Conservation (phyloP, 2,888 invertebrate species). For the Ophion costatus region DNA sequence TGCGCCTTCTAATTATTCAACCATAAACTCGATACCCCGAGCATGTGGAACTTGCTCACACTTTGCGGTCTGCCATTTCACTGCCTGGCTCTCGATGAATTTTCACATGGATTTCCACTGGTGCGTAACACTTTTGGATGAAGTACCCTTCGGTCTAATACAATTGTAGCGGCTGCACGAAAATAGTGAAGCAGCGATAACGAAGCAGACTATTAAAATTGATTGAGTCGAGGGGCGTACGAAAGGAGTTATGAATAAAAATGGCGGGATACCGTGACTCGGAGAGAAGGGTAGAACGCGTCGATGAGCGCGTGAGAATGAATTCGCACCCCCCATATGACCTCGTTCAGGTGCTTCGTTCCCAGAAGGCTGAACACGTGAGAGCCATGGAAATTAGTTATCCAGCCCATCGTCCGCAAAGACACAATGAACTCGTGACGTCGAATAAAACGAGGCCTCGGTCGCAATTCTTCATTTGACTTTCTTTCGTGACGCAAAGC, state of each 20-base stretch:
- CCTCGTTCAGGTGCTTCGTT: slow-evolving; percentile 62
- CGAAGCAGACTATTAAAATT: slow-evolving; percentile 59
- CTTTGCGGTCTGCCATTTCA: slow-evolving; percentile 10
- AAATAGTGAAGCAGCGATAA: slow-evolving; percentile 48
- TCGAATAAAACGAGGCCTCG: slow-evolving; percentile 68
- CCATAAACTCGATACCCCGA: slow-evolving; percentile 35
- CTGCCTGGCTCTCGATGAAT: slow-evolving; percentile 30
- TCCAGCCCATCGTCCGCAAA: slow-evolving; percentile 62
- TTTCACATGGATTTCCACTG: neutral
- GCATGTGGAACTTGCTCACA: slow-evolving; percentile 32
- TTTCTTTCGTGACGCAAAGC: slow-evolving; percentile 41
- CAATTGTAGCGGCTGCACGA: slow-evolving; percentile 1
- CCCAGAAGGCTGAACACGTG: slow-evolving; percentile 47
- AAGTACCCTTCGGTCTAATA: slow-evolving; percentile 1
- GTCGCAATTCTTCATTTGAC: slow-evolving; percentile 67
- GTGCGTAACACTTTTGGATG: neutral
- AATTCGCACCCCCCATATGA: slow-evolving; percentile 17
- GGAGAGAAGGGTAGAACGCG: slow-evolving; percentile 7
- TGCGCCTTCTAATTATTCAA: slow-evolving; percentile 54
- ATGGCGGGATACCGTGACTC: slow-evolving; percentile 47
- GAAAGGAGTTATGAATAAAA: slow-evolving; percentile 48
- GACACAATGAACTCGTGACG: slow-evolving; percentile 65
- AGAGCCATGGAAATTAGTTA: slow-evolving; percentile 36
- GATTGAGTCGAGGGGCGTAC: slow-evolving; percentile 44
- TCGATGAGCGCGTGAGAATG: slow-evolving; percentile 35